Evolutionary conservation across 2,113 vertebrate species (phyloP), one percentile per base, ranked within the genome.

Genomic region (Barbus barbus): DNA sequence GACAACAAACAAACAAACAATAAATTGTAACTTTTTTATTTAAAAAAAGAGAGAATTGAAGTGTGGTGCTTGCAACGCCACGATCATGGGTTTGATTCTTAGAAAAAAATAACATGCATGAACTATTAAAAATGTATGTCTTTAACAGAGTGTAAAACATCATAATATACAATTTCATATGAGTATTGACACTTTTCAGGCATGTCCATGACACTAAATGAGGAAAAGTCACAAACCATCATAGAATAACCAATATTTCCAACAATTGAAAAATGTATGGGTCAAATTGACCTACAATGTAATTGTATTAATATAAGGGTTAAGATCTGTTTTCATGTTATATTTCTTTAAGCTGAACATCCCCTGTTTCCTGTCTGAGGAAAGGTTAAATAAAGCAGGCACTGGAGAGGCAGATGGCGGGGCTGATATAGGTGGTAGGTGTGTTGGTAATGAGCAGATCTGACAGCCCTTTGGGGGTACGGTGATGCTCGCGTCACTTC

Each of bases 401-500:
- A 1, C 5, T 16, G 58, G 3, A 11, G 33, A 78, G 56, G 56
- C 56, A 61, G 56, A 44, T 78, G 77, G 33, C 22, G n/a, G 9
- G 72, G 63, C n/a, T 53, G 31, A 20, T 67, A 12, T n/a, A 46
- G 53, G 48, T 9, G 60, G 8, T 36, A 81, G 71, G 77, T 75
- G 56, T 78, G 60, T 65, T 75, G 56, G 46, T 69, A 78, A 79
- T 83, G 16, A 85, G 61, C 76, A 31, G 41, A 74, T 83, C 74
- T 80, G 87, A 73, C 36, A 83, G 33, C 8, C 56, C 77, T 78
- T 78, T 56, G 44, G 77, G 77, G 48, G 16, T 4, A 11, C 79
- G 85, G 83, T 67, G 82, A 84, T 92, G 86, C 91, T 90, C 90
- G 84, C 87, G 90, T 93, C 89, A 89, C 88, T 90, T 91, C 87